Evolutionary conservation across 2,797 vertebrate genomes (phyloP), one percentile per base, ranked within the genome.

Genomic region (Poecilia velifera): DNA sequence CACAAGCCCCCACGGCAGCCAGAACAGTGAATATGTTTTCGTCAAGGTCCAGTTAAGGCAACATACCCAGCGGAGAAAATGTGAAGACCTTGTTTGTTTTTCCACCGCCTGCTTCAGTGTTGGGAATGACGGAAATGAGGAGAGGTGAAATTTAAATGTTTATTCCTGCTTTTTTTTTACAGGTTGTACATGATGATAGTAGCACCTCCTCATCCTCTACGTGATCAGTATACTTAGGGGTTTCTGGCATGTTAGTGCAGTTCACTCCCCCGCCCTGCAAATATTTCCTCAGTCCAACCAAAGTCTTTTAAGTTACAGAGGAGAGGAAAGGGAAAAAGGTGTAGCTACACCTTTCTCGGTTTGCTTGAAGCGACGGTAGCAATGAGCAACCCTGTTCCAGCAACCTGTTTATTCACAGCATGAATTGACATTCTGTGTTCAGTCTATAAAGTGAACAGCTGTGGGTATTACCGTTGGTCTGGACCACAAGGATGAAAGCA

Each of bases 381-480:
- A 88, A 86, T 79, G 80, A 81, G 82, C 76, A 79, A 75, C 78
- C 43, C 78, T 80, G 84, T 84, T 91, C 74, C 87, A 77, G 80
- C 74, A 76, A 82, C 80, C 83, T 83, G 87, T 91, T 91, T 80
- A 90, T 84, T 91, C 88, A 89, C 83, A 82, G 84, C 82, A 92
- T 95, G 91, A 94, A 93, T 89, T 79, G 86, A 83, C 81, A 88
- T 91, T 83, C 80, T 93, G 90, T 94, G 82, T 86, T 83, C 80
- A 59, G 76, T 85, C 76, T 80, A 88, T 88, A 88, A 88, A 73
- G 85, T 80, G 77, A 76, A 89, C 90, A 77, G 55, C 59, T 76
- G 31, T 34, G 25, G 80, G 62, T 36, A 16, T 74, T 66, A 14
- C 39, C 31, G 31, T 31, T 31, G 31, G 31, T 31, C 31, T 31